Conservation (phyloP, 1,140 invertebrate species). For the Trachymyrmex septentrionalis region DNA sequence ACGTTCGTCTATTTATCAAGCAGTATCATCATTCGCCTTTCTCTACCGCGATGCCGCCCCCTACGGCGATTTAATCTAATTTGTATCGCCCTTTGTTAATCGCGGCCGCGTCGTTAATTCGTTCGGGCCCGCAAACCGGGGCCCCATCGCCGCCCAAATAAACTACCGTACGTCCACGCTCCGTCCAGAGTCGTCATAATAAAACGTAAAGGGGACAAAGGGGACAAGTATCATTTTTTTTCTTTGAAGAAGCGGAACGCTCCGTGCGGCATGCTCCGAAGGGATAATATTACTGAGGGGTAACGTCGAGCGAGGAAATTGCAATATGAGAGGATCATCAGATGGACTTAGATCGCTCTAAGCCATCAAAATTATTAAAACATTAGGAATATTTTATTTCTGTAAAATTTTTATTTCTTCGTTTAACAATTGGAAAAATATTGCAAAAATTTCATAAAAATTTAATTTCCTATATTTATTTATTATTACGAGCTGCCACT, state of each 20-base stretch:
- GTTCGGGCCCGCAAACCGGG: constrained; percentile 77
- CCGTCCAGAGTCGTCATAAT: constrained; percentile 74
- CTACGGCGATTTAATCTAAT: constrained; percentile 86
- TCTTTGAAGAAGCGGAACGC: constrained; percentile 22
- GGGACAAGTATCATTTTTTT: constrained; percentile 35
- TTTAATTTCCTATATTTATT: too few species aligned
- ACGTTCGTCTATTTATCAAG: constrained; percentile 86
- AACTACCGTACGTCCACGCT: constrained; percentile 80
- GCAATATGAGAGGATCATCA: constrained; percentile 10
- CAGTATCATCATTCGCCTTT: constrained; percentile 85
- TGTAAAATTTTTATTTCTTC: too few species aligned
- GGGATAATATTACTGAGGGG: constrained; percentile 34
- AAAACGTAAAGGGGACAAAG: constrained; percentile 69
- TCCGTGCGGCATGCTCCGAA: constrained; percentile 35
- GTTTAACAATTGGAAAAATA: neutral
- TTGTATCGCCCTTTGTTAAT: constrained; percentile 86
- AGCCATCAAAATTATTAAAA: neutral
- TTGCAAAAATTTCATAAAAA: too few species aligned
- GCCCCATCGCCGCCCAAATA: constrained; percentile 76
- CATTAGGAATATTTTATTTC: neutral
- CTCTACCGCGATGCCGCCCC: constrained; percentile 83
- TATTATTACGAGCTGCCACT: too few species aligned
- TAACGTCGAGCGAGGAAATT: constrained; percentile 13
- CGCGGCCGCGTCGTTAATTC: constrained; percentile 82
- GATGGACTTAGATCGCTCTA: constrained; percentile 26